Evolutionary conservation across 2,113 vertebrate species (phyloP).

Genomic region (Callorhinus ursinus): DNA sequence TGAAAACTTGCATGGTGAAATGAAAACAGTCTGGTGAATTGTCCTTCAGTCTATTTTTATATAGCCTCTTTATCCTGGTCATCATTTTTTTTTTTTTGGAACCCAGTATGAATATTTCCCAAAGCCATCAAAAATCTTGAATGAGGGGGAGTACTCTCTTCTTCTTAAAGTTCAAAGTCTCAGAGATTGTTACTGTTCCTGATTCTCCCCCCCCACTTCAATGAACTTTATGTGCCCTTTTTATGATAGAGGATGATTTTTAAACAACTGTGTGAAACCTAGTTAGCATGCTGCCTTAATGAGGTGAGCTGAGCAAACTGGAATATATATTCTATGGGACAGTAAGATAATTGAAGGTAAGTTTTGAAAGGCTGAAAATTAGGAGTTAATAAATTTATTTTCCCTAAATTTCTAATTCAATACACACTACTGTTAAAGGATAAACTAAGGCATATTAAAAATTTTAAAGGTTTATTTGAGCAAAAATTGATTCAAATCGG

Average conservation of each 20-base stretch:
- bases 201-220: not conserved
- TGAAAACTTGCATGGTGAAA: slow-evolving; percentile 83
- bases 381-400: not conserved
- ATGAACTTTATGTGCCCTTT: not conserved
- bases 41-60: slow-evolving; percentile 79
- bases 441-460: not conserved
- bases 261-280: not conserved
- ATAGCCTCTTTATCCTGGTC: slow-evolving; percentile 70
- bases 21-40: slow-evolving; percentile 56
- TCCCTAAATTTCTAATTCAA: not conserved
- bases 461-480: not conserved
- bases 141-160: not conserved
- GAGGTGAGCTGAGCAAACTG: not conserved
- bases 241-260: not conserved
- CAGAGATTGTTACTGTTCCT: not conserved
- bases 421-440: not conserved
- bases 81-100: slow-evolving; percentile 75
- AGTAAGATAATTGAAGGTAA: not conserved
- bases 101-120: slow-evolving; percentile 66
- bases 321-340: not conserved
- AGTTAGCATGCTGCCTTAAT: not conserved
- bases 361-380: not conserved
- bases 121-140: slow-evolving; percentile 53
- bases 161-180: not conserved
- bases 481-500: not conserved